Evolutionary conservation across 2,113 vertebrate species (phyloP), one percentile per base, ranked within the genome.

Genomic region (Cryptotis parvus): DNA sequence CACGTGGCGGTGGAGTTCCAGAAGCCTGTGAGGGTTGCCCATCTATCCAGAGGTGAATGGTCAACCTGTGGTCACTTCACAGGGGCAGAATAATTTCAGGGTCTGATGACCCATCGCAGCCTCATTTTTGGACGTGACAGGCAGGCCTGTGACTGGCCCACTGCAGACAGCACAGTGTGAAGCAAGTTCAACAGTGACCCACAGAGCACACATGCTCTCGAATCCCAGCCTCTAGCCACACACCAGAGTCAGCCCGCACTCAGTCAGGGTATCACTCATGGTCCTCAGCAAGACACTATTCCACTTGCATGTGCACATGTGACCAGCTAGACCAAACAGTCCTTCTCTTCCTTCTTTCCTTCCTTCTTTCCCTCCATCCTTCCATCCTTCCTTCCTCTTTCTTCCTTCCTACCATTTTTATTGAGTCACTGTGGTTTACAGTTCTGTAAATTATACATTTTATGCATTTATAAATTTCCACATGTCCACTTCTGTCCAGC

Each of bases 1-100:
- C 87, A 91, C 22, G 63, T 87, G 84, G 72, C 87, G 96, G 95
- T 92, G 94, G 39, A 91, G 83, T 81, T 81, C 45, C 77, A 81
- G n/a, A 63, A 2, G 68, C 91, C 95, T 94, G 49, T 94, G 94
- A 93, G 95, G 96, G 94, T 82, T 91, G 95, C 93, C 94, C 66
- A n/a, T 94, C 95, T 95, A 92, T 94, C 93, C 84, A 94, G 77
- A 92, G 88, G 94, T 74, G 94, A 89, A 45, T 89, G 92, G 82
- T 94, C 95, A 96, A 94, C 96, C 63, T 49, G 73, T 63, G 49
- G 84, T 81, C 68, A 70, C 79, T 93, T 93, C 79, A 77, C 77
- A 81, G 27, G 55, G 89, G 63, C 78, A 49, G 79, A 87, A 86
- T 84, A 78, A 90, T 93, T 90, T 77, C 87, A 94, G 94, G 80